Percentiles rank a stretch among this genome's conserved stretches.
These are phyloP conservation scores for Drosophila ercepeae DNA, from an alignment of 1,140 invertebrate species.

Conservation along the genomic window DNA sequence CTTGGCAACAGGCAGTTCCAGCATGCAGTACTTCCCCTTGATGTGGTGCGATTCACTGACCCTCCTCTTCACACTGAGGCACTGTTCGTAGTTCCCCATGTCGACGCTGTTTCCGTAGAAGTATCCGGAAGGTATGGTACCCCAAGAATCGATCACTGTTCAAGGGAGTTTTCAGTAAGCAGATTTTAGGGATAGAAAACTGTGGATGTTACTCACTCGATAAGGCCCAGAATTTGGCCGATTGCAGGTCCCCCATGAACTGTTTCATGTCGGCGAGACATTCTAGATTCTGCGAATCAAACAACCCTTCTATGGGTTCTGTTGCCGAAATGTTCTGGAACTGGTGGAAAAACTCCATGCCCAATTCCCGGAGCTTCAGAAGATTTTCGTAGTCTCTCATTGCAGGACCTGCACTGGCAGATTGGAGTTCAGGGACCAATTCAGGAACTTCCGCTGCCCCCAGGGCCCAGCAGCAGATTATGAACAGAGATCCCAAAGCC, in stretches of 20 bases:
- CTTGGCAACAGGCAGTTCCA: constrained; percentile 21
- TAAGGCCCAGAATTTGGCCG: constrained; percentile 40
- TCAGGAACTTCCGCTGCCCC: background rate
- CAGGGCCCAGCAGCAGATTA: background rate
- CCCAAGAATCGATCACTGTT: constrained; percentile 74
- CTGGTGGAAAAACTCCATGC: constrained; percentile 32
- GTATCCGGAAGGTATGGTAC: constrained; percentile 50
- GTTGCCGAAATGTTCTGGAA: constrained; percentile 26
- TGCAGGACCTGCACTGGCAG: background rate
- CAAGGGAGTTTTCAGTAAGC: too few relatives aligned
- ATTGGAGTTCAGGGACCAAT: background rate
- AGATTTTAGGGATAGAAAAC: background rate
- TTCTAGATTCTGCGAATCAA: constrained; percentile 24
- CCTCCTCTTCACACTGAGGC: constrained; percentile 31
- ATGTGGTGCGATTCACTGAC: background rate
- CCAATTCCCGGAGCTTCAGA: constrained; percentile 41
- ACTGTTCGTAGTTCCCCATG: constrained; percentile 70
- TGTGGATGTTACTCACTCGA: constrained; percentile 51
- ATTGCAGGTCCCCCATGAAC: constrained; percentile 14
- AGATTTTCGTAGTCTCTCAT: constrained; percentile 9
- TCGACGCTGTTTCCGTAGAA: constrained; percentile 51
- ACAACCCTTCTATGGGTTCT: constrained; percentile 5
- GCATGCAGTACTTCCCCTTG: constrained; percentile 56
- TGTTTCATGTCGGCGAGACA: constrained; percentile 38
- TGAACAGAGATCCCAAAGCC: background rate